Conservation (phyloP, 1,140 invertebrate species). For the Megalonaias nervosa region DNA sequence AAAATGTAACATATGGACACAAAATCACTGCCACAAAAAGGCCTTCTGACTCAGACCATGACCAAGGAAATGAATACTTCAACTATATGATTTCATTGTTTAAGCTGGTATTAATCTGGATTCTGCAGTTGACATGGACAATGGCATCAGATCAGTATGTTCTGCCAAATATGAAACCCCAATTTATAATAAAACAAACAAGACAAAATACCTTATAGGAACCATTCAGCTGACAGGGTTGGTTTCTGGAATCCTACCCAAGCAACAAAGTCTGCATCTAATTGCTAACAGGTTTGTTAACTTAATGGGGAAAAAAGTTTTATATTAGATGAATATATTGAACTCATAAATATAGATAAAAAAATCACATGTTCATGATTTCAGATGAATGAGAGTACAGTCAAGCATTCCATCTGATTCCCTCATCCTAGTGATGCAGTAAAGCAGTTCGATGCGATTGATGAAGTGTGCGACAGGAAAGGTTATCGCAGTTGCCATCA, state of each 20-base stretch:
- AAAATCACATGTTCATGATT: slow-evolving; percentile 11
- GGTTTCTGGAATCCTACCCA: not conserved
- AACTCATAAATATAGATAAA: slow-evolving; percentile 29
- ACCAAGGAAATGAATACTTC: slow-evolving; percentile 3
- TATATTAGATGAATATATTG: slow-evolving; percentile 23
- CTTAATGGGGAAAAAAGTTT: slow-evolving; percentile 8
- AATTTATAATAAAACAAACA: slow-evolving; percentile 26
- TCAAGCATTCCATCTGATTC: slow-evolving; percentile 15
- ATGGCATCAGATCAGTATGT: slow-evolving; percentile 18
- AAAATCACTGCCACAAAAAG: not conserved
- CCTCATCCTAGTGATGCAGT: slow-evolving; percentile 12
- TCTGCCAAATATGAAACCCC: slow-evolving; percentile 29
- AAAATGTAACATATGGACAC: not conserved
- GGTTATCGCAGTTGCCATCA: slow-evolving; percentile 24
- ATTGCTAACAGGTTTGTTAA: slow-evolving; percentile 27
- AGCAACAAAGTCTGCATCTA: slow-evolving; percentile 6
- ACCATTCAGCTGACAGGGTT: slow-evolving; percentile 19
- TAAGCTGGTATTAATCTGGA: slow-evolving; percentile 15
- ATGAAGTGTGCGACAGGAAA: slow-evolving; percentile 4
- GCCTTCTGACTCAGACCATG: not conserved
- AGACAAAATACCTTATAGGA: slow-evolving; percentile 29
- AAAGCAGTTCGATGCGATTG: slow-evolving; percentile 21
- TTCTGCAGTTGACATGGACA: slow-evolving; percentile 30
- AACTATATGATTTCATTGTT: not conserved
- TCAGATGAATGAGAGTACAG: slow-evolving; percentile 27